Evolutionary conservation across 2,113 vertebrate species (phyloP).

Genomic region (Epinephelus cyanopodus): DNA sequence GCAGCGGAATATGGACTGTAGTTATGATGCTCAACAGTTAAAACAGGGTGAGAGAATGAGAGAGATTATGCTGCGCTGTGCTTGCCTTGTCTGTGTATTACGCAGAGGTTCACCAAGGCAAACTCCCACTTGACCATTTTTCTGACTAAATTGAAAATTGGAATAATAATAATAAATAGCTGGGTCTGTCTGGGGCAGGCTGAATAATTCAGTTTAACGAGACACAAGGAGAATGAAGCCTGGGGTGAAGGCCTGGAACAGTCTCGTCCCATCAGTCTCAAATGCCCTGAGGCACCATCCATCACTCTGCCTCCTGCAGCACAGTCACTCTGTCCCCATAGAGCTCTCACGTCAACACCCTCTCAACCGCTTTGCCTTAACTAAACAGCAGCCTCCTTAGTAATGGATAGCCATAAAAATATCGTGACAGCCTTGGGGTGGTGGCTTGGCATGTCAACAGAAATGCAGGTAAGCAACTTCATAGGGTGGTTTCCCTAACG

Average conservation of each 20-base stretch:
- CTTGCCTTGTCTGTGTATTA: slow-evolving; percentile 35
- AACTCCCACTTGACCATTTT: slow-evolving; percentile 56
- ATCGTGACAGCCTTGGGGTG: slow-evolving; percentile 24
- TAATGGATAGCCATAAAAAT: slow-evolving; percentile 53
- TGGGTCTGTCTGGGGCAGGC: slow-evolving; percentile 40
- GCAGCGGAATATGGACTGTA: not conserved
- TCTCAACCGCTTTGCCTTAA: slow-evolving; percentile 51
- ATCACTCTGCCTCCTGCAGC: slow-evolving; percentile 68
- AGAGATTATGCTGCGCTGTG: slow-evolving; percentile 23
- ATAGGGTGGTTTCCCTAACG: not conserved
- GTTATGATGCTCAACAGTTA: slow-evolving; percentile 1
- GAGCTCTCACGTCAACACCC: slow-evolving; percentile 42
- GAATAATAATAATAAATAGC: slow-evolving; percentile 64
- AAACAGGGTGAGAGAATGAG: slow-evolving; percentile 6
- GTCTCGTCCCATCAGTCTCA: slow-evolving; percentile 70
- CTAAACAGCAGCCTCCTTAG: slow-evolving; percentile 52
- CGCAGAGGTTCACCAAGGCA: slow-evolving; percentile 30
- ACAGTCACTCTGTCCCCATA: slow-evolving; percentile 52
- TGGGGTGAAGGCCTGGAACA: slow-evolving; percentile 69
- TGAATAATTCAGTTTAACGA: slow-evolving; percentile 81
- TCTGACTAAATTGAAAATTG: slow-evolving; percentile 70
- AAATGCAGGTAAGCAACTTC: slow-evolving; percentile 26
- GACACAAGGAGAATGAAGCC: slow-evolving; percentile 68
- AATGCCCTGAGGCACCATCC: slow-evolving; percentile 63
- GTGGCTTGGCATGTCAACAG: slow-evolving; percentile 29